phyloP scores from a whole-genome alignment of 2,888 invertebrate genomes.

The Cryptocheilus praepositus region DNA sequence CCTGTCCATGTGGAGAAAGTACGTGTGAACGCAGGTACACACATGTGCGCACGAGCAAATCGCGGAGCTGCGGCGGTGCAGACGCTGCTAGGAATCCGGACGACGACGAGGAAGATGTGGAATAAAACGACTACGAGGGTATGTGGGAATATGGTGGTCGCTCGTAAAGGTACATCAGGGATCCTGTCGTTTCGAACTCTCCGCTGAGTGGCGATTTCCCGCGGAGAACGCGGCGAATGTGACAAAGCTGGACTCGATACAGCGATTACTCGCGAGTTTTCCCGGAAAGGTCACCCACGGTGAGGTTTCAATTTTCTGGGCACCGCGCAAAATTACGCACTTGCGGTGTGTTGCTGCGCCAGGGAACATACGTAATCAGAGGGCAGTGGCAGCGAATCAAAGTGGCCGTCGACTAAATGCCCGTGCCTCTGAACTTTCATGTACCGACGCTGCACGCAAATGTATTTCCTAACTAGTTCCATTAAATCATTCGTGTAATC shows the following conservation, averaged over 20 bases:
- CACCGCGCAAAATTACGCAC: too few relatives aligned
- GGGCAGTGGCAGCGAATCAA: too few relatives aligned
- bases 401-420: too few relatives aligned
- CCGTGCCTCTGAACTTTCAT: too few relatives aligned
- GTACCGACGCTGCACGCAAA: too few relatives aligned
- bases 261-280: too few relatives aligned
- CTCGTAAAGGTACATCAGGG: conserved; percentile 1
- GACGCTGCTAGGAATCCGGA: conserved; percentile 4
- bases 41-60: not conserved
- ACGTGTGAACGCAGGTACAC: not conserved
- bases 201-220: not conserved
- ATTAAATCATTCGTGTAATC: too few relatives aligned
- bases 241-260: not conserved
- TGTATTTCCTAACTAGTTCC: too few relatives aligned
- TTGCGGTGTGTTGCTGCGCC: too few relatives aligned
- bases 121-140: conserved; percentile 3
- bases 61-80: not conserved
- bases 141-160: conserved; percentile 7
- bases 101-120: conserved; percentile 9
- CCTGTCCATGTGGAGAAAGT: conserved; percentile 29
- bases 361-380: too few relatives aligned
- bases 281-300: too few relatives aligned
- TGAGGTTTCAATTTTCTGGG: too few relatives aligned
- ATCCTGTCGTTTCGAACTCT: not conserved
- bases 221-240: conserved; percentile 2